Evolutionary conservation across 2,888 invertebrate species (phyloP), one percentile per base, ranked within the genome.

Genomic region (Campaea margaritaria): DNA sequence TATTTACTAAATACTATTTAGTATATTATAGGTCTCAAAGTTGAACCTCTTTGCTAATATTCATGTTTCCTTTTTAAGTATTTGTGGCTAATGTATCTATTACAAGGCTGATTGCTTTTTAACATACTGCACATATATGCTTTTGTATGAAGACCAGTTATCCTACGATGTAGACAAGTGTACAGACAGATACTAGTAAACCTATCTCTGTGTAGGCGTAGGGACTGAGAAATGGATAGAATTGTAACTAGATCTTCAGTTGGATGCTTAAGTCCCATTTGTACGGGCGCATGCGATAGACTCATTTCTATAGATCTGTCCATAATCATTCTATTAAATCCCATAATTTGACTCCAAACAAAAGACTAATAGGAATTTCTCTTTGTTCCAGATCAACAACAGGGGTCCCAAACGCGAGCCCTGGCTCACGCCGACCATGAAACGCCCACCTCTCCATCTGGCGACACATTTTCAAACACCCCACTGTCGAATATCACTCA

Each of bases 321-420:
- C n/a, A n/a, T n/a, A n/a, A n/a, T n/a, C n/a, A n/a, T 21, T 21
- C 21, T 21, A 21, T 21, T 21, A 5, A 3, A 21, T 21, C 21
- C 21, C 21, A 21, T 3, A 21, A 21, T 2, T 21, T 36, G 1
- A 36, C 12, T 12, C 12, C n/a, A 36, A 36, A 36, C 10, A 9
- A 5, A 36, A n/a, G 12, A 36, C 36, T 36, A 3, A 36, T n/a
- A 36, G n/a, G 4, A 38, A 27, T 16, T 50, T 76, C 61, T 66
- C 54, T 39, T 78, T 87, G 85, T 91, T 91, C 36, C 91, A 91
- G 91, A 89, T 77, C 75, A 81, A 72, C 68, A 79, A 70, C 69
- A 68, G 41, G 83, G 76, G 69, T 15, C 79, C 74, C 80, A 83
- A 53, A 52, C 53, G 10, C 68, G 64, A 42, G 59, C 84, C 81